Conservation (phyloP, 2,888 invertebrate species). For the Dryococelus australis region DNA sequence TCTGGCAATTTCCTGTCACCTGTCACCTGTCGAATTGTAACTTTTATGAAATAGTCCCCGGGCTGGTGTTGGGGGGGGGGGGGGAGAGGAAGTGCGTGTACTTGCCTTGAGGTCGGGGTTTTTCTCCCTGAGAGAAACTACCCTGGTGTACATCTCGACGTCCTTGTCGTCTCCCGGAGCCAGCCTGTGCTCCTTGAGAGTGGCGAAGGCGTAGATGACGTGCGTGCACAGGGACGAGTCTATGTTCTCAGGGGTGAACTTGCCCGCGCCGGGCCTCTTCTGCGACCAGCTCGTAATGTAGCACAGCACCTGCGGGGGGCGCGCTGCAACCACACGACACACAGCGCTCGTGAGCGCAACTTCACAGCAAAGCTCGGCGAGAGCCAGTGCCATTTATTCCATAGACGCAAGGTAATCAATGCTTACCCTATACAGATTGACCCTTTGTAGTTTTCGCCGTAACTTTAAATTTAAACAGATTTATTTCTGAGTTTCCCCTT, state of each 20-base stretch:
- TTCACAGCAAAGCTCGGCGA: no score
- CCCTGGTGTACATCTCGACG: constrained; percentile 83
- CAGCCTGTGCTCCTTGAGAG: constrained; percentile 84
- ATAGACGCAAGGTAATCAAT: no score
- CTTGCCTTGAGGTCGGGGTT: constrained; percentile 85
- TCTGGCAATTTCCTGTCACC: no score
- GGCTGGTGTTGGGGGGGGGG: no score
- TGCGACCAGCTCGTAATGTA: constrained; percentile 97
- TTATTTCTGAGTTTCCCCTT: no score
- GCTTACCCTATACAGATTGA: no score
- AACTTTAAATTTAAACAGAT: no score
- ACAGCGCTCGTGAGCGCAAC: not conserved
- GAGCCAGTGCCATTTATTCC: no score
- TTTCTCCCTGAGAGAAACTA: constrained; percentile 84
- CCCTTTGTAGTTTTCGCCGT: no score
- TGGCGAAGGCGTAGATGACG: constrained; percentile 93
- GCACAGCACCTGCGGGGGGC: constrained; percentile 89
- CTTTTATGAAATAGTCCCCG: no score
- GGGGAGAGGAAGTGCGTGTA: no score
- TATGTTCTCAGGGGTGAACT: constrained; percentile 88
- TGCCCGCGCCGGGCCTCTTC: constrained; percentile 87
- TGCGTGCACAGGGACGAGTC: constrained; percentile 92
- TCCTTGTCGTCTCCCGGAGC: constrained; percentile 83
- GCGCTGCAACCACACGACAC: constrained; percentile 64
- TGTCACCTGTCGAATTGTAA: no score